Base-by-base conservation (phyloP, 2,797 vertebrate species). In the Gadopsis bispinosus region DNA sequence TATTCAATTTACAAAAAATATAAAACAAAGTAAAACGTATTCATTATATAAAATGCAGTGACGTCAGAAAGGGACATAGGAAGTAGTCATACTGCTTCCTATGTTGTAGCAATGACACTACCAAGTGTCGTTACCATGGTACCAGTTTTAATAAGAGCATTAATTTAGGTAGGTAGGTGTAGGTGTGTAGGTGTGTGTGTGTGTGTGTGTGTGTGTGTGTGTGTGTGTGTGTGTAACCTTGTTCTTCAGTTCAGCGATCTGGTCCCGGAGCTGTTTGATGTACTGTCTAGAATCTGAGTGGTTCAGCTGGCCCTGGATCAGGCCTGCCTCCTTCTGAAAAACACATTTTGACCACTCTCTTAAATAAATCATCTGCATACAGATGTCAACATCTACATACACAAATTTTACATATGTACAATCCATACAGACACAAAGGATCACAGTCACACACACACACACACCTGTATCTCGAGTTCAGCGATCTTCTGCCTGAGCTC, bases 221-320 rank as follows among this genome's bases (percentile, higher is more conserved):
- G 22, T 22, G 33, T 59, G 55, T 31, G 29, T 65, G 59, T 56
- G n/a, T 77, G 31, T 65, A 50, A 97, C 98, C 97, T 99, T 97
- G 0, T 95, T 96, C 90, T 97, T 97, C 39, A 98, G 96, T 88
- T 99, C 97, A 17, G 96, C 85, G 14, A 99, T 98, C 90, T 99
- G 97, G 85, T 97, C 97, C 85, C 96, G 96, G 48, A 99, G 96
- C 89, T 97, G 95, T 4, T 91, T 96, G 89, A 99, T 98, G 90
- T 98, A 97, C 94, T 98, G 98, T 29, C 96, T 96, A 35, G 97
- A 98, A 89, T 99, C 98, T 0, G 97, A 98, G 93, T 98, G 96
- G 93, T 98, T 98, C 82, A 99, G 93, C 88, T 99, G 96, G 60
- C 97, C 98, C 87, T 98, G 97, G 86, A 99, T 97, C 89, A 96